These are phyloP conservation scores for Hemiscyllium ocellatum DNA, from an alignment of 2,113 vertebrate genomes.

Conservation along the genomic window DNA sequence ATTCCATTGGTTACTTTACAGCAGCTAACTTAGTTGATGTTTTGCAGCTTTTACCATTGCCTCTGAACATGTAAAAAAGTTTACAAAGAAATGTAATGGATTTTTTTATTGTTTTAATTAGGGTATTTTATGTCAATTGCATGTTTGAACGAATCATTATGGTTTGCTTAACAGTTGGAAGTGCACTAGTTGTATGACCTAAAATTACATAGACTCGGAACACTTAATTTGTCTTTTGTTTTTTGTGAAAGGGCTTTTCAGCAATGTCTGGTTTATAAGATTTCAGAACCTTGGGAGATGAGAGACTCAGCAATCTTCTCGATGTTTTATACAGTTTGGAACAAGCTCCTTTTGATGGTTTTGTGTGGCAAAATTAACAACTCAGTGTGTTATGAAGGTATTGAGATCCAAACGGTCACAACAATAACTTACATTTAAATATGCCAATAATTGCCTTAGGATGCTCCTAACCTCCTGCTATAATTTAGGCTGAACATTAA, in stretches of 20 bases:
- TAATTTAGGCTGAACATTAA: background rate
- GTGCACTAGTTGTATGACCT: background rate
- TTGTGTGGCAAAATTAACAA: background rate
- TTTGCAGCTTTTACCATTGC: background rate
- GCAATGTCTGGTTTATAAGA: background rate
- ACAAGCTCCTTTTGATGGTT: background rate
- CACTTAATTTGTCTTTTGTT: background rate
- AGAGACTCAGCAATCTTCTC: background rate
- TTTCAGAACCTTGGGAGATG: background rate
- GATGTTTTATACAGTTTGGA: background rate
- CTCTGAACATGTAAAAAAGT: background rate
- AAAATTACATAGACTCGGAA: background rate
- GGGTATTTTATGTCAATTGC: background rate
- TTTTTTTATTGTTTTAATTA: background rate
- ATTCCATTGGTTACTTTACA: background rate
- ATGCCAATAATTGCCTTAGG: background rate
- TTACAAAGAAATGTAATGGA: background rate
- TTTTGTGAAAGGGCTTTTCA: background rate
- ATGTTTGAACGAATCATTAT: background rate
- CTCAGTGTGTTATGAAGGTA: background rate
- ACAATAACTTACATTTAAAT: background rate
- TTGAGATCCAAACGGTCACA: too few species aligned
- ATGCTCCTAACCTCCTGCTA: background rate
- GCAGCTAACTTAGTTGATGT: background rate
- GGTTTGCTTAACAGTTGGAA: background rate